Evolutionary conservation across 2,113 vertebrate species (phyloP), one percentile per base, ranked within the genome.

Genomic region (Excalfactoria chinensis): DNA sequence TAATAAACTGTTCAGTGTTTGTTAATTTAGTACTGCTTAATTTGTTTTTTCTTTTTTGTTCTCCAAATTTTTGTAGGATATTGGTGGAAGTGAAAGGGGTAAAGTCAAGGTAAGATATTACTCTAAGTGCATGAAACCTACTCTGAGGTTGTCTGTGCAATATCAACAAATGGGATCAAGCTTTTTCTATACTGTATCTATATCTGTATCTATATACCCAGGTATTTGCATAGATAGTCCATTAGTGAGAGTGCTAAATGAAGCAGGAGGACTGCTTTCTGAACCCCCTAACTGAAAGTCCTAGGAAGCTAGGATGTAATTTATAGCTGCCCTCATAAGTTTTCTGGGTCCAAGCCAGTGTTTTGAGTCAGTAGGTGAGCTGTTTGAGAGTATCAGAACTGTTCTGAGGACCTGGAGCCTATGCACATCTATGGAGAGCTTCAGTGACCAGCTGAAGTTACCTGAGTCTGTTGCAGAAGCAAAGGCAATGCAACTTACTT

Each of bases 21-120:
- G 62, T 64, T 26, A 53, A 72, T 46, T 78, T n/a, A 82, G 30
- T 41, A 11, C 37, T 73, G 11, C 30, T 96, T 35, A 96, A 93
- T 7, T 63, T 64, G 81, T 95, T 49, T 89, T 53, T 6, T 2
- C 2, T 63, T 32, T 40, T 59, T 43, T 92, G 77, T 32, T 46
- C 28, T 91, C 89, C 41, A 80, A 94, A 73, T 40, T 69, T 86
- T 85, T 95, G 34, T 95, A 98, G 98, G 98, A 98, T 92, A 92
- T 97, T 64, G 88, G 96, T 68, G 95, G 86, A 93, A 97, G 90
- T 0, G 59, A 93, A 79, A 97, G 78, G n/a, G 91, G 88, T 71
- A 95, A 84, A 92, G 97, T 98, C 93, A 98, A 98, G 98, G 98
- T 98, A 98, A 97, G 89, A 70, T 32, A 13, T 11, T 86, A 70